Percentiles rank a stretch among this genome's conserved stretches.
Conservation (phyloP, 2,113 vertebrate species). For the Puma concolor region DNA sequence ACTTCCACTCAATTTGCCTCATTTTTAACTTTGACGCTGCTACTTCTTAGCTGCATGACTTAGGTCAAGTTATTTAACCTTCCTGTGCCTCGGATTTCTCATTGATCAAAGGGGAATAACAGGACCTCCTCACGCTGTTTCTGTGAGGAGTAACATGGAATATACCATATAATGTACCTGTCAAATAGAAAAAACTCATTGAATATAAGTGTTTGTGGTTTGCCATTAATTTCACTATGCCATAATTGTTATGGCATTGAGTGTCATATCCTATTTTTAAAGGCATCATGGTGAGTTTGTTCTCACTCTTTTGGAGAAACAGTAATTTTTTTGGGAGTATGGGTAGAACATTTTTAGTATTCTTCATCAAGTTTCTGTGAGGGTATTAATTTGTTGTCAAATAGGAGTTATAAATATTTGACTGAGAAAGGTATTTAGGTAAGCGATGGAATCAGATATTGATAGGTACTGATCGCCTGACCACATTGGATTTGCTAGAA, state of each 20-base stretch:
- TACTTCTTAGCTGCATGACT: neutral
- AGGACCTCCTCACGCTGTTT: neutral
- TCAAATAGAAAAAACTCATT: neutral
- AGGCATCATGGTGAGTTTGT: neutral
- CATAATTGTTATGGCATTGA: neutral
- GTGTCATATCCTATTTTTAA: neutral
- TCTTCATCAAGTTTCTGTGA: neutral
- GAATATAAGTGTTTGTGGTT: neutral
- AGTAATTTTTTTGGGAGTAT: neutral
- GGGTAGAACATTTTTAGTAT: neutral
- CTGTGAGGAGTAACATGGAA: neutral
- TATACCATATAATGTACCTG: fast-evolving
- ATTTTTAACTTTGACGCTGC: neutral
- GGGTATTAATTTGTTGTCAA: neutral
- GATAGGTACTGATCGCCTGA: neutral
- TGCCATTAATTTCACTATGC: neutral
- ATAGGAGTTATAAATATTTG: neutral
- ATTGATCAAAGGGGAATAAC: fast-evolving
- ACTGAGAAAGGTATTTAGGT: neutral
- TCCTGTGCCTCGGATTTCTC: neutral
- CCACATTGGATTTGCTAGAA: neutral
- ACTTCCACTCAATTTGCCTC: neutral
- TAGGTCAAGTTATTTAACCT: neutral
- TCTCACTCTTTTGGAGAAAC: neutral
- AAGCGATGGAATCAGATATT: neutral